Percentiles rank a stretch among this genome's conserved stretches.
phyloP scores from a whole-genome alignment of 2,888 invertebrate species.

The Ditylenchus weischeri region DNA sequence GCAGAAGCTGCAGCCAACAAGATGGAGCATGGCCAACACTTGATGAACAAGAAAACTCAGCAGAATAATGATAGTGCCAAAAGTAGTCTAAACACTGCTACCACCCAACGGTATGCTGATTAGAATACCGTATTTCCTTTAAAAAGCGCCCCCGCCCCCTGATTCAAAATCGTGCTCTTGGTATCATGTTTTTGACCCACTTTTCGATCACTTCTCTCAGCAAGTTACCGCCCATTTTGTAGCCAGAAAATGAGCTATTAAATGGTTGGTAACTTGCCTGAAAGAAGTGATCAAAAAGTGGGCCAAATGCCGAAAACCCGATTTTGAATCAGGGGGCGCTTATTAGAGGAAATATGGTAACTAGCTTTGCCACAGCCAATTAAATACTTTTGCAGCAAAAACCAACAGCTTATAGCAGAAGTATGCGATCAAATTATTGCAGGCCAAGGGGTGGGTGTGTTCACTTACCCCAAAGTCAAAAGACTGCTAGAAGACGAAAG shows the following conservation, averaged over 20 bases:
- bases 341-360: no score
- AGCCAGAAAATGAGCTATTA: no score
- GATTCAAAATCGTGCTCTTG: no score
- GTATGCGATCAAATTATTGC: conserved; percentile 68
- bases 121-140: no score
- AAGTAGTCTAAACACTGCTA: conserved; percentile 45
- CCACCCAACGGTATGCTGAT: conserved; percentile 44
- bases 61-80: conserved; percentile 31
- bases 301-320: no score
- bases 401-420: conserved; percentile 57
- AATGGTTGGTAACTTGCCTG: no score
- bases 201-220: no score
- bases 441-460: conserved; percentile 93
- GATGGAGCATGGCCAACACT: conserved; percentile 54
- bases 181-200: no score
- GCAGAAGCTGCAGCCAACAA: conserved; percentile 45
- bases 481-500: conserved; percentile 94
- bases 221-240: no score
- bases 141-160: no score
- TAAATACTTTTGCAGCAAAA: conserved; percentile 46
- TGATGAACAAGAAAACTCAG: conserved; percentile 38
- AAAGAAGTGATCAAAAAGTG: no score
- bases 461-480: conserved; percentile 69
- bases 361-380: not conserved
- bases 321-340: no score